Evolutionary conservation across 2,113 vertebrate species (phyloP), one percentile per base, ranked within the genome.

Genomic region (Lepus timidus): DNA sequence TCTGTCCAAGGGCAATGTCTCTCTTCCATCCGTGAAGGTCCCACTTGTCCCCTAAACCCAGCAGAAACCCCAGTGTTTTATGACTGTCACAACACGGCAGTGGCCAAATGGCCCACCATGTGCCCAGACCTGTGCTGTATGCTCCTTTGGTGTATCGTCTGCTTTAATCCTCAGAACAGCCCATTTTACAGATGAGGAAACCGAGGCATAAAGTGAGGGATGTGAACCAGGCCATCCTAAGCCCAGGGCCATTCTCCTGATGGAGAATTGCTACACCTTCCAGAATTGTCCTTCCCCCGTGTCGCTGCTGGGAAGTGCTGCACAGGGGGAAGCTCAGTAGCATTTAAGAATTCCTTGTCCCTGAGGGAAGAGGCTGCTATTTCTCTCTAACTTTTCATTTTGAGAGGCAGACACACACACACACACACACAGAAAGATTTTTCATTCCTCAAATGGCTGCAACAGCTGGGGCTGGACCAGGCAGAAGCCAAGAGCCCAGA

Each of bases 231-330:
- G 11, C 2, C 1, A 49, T 61, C 27, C 1, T 68, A 1, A 25
- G n/a, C 25, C 67, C 68, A 19, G 65, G 22, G 8, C 65, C 0
- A 2, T 7, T 6, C 1, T 2, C 61, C 2, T 19, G 0, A 5
- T 20, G 44, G 44, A 44, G 44, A 44, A 14, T 58, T 19, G 51
- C 68, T 13, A 9, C 3, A 2, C 61, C 29, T 2, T 10, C 14
- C 4, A 7, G 17, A 13, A 9, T 13, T 5, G 3, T n/a, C 39
- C 5, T 1, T 49, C 10, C 9, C 20, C 64, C 0, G 0, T n/a
- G 62, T 31, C 12, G 0, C 31, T 3, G 2, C 33, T 16, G 25
- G 58, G 83, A 76, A 64, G 22, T 44, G 31, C 39, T 74, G 55
- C 55, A 19, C 19, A 58, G 10, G 55, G 2, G 19, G 10, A 44